Evolutionary conservation across 1,140 invertebrate genomes (phyloP), one percentile per base, ranked within the genome.

Genomic region (Mactra quadrangularis): DNA sequence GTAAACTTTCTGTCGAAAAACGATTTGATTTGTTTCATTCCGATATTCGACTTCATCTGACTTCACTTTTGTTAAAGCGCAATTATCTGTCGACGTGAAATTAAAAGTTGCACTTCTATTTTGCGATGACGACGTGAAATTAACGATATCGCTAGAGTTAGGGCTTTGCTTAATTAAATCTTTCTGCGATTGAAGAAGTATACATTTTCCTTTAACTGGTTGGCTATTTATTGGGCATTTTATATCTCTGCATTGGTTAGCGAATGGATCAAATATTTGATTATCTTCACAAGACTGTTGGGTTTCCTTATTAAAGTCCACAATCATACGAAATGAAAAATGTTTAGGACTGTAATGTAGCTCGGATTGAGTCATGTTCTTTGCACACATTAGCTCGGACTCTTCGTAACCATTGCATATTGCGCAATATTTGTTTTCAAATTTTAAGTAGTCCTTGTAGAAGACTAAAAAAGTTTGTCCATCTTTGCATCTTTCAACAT

Each of bases 21-120:
- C 35, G 47, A 64, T 74, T 29, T 82, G 15, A 0, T 45, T 68
- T 0, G 75, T 41, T 31, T 86, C 72, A n/a, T 75, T 15, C 4
- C 75, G 53, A 50, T 83, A 66, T 29, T 25, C 22, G 47, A 72
- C 84, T 33, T 86, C 86, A 25, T 27, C 41, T 13, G 45, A 19
- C 22, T 77, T 47, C 29, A 77, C n/a, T 53, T 27, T 33, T 0
- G 25, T 29, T 29, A 22, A 52, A 22, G 75, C 52, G n/a, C 60
- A 66, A 13, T 77, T 64, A 50, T 33, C 60, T 1, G 25, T 22
- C 13, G 4, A 13, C 19, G 62, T 25, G n/a, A 6, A 22, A 3
- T 9, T 47, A 4, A 25, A 15, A 15, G 22, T 47, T 2, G 4
- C 41, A 4, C 22, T 29, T n/a, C 59, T 52, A n/a, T 52, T 33